Evolutionary conservation across 1,140 invertebrate species (phyloP).

Genomic region (Drosophila persimilis): DNA sequence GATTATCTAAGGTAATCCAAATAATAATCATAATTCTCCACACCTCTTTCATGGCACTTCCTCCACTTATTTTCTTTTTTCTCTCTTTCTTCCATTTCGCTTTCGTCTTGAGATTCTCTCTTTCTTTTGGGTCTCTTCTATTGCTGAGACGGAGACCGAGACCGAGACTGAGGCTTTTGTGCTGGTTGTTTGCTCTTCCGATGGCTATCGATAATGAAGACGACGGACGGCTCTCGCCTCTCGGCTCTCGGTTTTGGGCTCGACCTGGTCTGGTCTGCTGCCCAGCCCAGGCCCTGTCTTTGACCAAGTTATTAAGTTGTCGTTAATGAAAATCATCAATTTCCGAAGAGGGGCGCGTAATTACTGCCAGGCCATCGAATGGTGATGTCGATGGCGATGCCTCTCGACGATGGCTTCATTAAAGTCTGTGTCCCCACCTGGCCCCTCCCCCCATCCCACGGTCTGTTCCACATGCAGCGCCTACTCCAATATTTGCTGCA

Average conservation of each 20-base stretch:
- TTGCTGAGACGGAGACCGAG: background rate
- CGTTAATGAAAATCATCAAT: slow-evolving; percentile 79
- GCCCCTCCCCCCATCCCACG: background rate
- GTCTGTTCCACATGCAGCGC: slow-evolving; percentile 7
- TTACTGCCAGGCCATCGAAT: slow-evolving; percentile 37
- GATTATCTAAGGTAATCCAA: too few relatives aligned
- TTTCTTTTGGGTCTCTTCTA: background rate
- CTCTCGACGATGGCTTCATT: slow-evolving; percentile 50
- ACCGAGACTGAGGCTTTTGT: background rate
- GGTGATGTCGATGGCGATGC: slow-evolving; percentile 20
- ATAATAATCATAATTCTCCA: too few relatives aligned
- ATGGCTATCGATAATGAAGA: slow-evolving; percentile 51
- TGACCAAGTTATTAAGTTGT: slow-evolving; percentile 74
- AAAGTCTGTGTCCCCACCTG: slow-evolving; percentile 6
- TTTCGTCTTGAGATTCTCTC: background rate
- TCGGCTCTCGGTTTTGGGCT: background rate
- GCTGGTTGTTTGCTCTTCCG: slow-evolving; percentile 25
- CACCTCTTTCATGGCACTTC: too few relatives aligned
- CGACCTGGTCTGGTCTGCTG: slow-evolving; percentile 10
- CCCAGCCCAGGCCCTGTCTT: slow-evolving; percentile 55
- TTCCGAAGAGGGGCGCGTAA: slow-evolving; percentile 57
- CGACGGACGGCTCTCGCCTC: slow-evolving; percentile 13
- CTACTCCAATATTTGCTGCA: slow-evolving; percentile 39
- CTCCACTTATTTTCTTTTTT: too few relatives aligned
- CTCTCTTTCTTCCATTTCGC: too few relatives aligned